Evolutionary conservation across 2,888 invertebrate genomes (phyloP).

Genomic region (Alcis repandata): DNA sequence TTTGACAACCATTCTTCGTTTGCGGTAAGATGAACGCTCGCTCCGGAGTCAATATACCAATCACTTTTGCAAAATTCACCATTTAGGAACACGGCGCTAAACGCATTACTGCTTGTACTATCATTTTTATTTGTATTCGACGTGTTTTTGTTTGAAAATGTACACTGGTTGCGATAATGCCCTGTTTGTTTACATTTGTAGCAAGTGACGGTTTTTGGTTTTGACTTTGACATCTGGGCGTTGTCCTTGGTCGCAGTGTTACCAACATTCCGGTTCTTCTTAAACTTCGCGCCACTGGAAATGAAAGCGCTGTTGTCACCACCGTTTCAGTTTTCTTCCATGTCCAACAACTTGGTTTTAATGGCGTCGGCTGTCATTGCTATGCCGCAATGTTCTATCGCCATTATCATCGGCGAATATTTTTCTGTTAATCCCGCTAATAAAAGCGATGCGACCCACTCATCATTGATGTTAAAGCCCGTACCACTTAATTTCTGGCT

Average conservation of each 20-base stretch:
- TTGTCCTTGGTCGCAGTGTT: too few species aligned
- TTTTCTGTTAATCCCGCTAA: slow-evolving; percentile 33
- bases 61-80: too few species aligned
- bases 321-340: slow-evolving; percentile 37
- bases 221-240: not conserved
- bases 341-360: slow-evolving; percentile 44
- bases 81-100: slow-evolving; percentile 43
- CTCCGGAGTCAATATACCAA: slow-evolving; percentile 45
- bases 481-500: slow-evolving; percentile 44
- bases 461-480: slow-evolving; percentile 47
- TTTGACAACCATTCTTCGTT: slow-evolving; percentile 28
- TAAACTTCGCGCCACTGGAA: slow-evolving; percentile 26
- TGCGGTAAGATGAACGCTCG: slow-evolving; percentile 26
- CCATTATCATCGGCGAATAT: slow-evolving; percentile 32
- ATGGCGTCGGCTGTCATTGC: slow-evolving; percentile 44
- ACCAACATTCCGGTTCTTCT: not conserved
- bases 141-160: not conserved
- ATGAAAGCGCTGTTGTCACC: slow-evolving; percentile 33
- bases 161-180: slow-evolving; percentile 23
- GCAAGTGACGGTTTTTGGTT: slow-evolving; percentile 8
- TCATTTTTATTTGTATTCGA: too few species aligned
- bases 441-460: slow-evolving; percentile 48
- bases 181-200: slow-evolving; percentile 22
- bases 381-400: slow-evolving; percentile 27
- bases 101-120: slow-evolving; percentile 35